Evolutionary conservation across 2,797 vertebrate genomes (phyloP), one percentile per base, ranked within the genome.

Genomic region (Galaxias olidus): DNA sequence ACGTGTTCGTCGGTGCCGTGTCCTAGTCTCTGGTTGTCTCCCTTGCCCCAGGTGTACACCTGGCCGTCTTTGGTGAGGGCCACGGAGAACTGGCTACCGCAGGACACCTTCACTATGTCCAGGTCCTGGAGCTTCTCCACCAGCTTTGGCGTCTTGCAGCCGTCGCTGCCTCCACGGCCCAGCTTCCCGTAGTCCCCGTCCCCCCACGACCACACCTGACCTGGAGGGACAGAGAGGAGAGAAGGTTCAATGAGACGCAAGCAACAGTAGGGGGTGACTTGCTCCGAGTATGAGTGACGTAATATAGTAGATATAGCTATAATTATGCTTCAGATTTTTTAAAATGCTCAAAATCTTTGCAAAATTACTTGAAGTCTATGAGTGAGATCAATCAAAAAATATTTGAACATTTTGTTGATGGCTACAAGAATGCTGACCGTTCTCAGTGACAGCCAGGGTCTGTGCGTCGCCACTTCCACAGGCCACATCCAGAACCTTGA

Each of bases 131-230:
- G 93, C 66, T 97, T 98, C 83, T 99, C 98, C 69, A 99, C 96
- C 57, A 98, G 13, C 67, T 98, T 98, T 0, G 97, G 98, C 0
- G 95, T 98, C 87, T 99, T 99, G 76, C 97, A 99, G 63, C 98
- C 97, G 20, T 99, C 97, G 9, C 98, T 99, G 69, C 97, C 98
- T 15, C 98, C 97, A 71, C 98, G 90, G 66, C 98, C 98, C 73
- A 99, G 82, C 75, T 99, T 99, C 30, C 98, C 98, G 46, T 98
- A 99, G 81, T 99, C 98, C 1, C 98, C 98, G 19, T 99, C 97
- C 1, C 98, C 97, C 98, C 98, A 99, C 10, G 98, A 99, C 97
- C 97, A 99, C 4, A 99, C 96, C 75, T 98, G 97, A 71, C 97
- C 98, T 99, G 69, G 48, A 80, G 76, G 12, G 18, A 63, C 60